These are phyloP conservation scores for Asteroscopus sphinx DNA, from an alignment of 2,888 invertebrate genomes.

Conservation along the genomic window DNA sequence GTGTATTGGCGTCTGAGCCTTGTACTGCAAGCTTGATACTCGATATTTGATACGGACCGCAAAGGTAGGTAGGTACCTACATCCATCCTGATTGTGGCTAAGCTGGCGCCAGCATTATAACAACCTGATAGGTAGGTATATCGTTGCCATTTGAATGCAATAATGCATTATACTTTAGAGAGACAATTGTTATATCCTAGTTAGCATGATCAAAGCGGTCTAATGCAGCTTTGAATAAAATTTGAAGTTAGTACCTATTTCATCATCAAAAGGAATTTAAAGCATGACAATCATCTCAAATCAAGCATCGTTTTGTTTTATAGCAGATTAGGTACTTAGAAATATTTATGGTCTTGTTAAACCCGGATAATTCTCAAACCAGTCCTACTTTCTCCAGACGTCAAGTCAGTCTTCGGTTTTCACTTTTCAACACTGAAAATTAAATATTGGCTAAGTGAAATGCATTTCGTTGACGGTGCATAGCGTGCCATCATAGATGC, in stretches of 20 bases:
- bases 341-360: slow-evolving; percentile 43
- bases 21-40: slow-evolving; percentile 66
- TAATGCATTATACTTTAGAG: slow-evolving; percentile 18
- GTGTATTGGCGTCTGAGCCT: slow-evolving; percentile 17
- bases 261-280: slow-evolving; percentile 21
- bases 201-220: slow-evolving; percentile 18
- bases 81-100: slow-evolving; percentile 77
- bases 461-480: slow-evolving; percentile 42
- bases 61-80: no score
- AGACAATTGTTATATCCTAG: slow-evolving; percentile 24
- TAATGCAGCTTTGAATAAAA: slow-evolving; percentile 21
- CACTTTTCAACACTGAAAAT: slow-evolving; percentile 55
- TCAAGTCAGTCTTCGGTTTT: slow-evolving; percentile 45
- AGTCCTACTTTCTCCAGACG: slow-evolving; percentile 61
- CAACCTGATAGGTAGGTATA: slow-evolving; percentile 22
- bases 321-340: slow-evolving; percentile 30
- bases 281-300: no score
- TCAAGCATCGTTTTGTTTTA: slow-evolving; percentile 25
- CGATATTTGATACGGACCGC: slow-evolving; percentile 76
- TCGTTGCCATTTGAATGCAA: slow-evolving; percentile 25
- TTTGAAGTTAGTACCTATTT: slow-evolving; percentile 17
- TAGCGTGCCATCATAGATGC: slow-evolving; percentile 45
- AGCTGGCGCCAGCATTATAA: slow-evolving; percentile 58
- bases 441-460: slow-evolving; percentile 57
- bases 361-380: slow-evolving; percentile 46